Base-by-base conservation (phyloP, 2,113 vertebrate genomes). In the Cepphus grylle region DNA sequence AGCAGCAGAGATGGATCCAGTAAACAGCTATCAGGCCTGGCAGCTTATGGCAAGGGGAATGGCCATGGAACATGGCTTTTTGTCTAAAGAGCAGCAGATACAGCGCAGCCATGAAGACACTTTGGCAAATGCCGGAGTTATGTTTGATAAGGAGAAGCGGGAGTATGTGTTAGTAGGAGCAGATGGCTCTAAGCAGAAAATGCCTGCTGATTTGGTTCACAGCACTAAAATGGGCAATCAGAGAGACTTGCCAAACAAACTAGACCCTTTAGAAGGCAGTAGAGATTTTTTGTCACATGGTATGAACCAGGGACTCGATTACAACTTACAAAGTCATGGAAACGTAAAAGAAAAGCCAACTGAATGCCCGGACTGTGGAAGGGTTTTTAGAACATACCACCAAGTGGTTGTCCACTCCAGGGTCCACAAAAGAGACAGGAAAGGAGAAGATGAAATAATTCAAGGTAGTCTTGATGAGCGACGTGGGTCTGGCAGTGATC, bases 31-130 rank as follows among this genome's bases (percentile, higher is more conserved):
- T 98, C 99, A 99, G 94, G 99, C 99, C 74, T 99, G 99, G 99
- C 99, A 99, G 98, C 99, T 99, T 92, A 99, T 99, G 99, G 99
- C 99, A 77, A 98, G 99, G 84, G 99, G 99, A 96, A 99, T 99
- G 99, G 99, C 99, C 43, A 98, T 99, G 98, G 99, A 99, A 83
- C 99, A 99, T 62, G 98, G 99, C 94, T 99, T 99, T 98, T 98
- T 99, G 99, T 98, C 99, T 67, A 99, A 99, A 97, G 99, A 99
- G 94, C 99, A 98, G 92, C 99, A 98, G 95, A 98, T 99, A 72
- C 98, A 98, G 65, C 98, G 98, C 65, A 98, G 98, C 97, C 99
- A 99, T 69, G 99, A 99, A 95, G 99, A 99, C 89, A 98, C 99
- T 89, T 98, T 99, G 98, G 98, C 98, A 94, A 98, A 97, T 76